phyloP scores from a whole-genome alignment of 1,140 invertebrate genomes.

The Calycopis cecrops region DNA sequence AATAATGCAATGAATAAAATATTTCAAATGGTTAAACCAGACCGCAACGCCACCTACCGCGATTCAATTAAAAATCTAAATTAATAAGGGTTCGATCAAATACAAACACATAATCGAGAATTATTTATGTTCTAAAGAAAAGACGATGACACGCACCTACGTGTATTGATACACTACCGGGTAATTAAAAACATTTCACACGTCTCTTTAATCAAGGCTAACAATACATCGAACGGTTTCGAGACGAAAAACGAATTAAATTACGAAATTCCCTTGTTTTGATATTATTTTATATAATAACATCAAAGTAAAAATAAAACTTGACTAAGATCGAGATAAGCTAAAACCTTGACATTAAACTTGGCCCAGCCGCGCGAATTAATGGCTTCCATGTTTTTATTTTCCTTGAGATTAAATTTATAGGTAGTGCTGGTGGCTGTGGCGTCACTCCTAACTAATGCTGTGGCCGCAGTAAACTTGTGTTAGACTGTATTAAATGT shows the following conservation, averaged over 20 bases:
- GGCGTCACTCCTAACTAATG: constrained; percentile 69
- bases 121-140: no score
- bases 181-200: no score
- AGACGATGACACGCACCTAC: no score
- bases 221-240: no score
- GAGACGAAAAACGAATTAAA: constrained; percentile 1
- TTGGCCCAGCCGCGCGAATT: constrained; percentile 71
- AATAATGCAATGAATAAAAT: no score
- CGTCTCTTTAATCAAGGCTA: no score
- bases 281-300: constrained; percentile 56
- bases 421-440: constrained; percentile 56
- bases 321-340: constrained; percentile 71
- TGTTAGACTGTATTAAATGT: constrained; percentile 67
- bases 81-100: no score
- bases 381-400: constrained; percentile 74
- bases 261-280: constrained; percentile 24
- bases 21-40: no score
- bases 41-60: no score
- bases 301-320: constrained; percentile 63
- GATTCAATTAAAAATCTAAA: no score
- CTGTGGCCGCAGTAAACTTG: constrained; percentile 55
- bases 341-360: constrained; percentile 74
- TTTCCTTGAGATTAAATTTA: constrained; percentile 75
- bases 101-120: no score
- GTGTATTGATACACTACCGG: no score